These are phyloP conservation scores for Melinopterus prodromus DNA, from an alignment of 2,888 invertebrate genomes.

Conservation along the genomic window DNA sequence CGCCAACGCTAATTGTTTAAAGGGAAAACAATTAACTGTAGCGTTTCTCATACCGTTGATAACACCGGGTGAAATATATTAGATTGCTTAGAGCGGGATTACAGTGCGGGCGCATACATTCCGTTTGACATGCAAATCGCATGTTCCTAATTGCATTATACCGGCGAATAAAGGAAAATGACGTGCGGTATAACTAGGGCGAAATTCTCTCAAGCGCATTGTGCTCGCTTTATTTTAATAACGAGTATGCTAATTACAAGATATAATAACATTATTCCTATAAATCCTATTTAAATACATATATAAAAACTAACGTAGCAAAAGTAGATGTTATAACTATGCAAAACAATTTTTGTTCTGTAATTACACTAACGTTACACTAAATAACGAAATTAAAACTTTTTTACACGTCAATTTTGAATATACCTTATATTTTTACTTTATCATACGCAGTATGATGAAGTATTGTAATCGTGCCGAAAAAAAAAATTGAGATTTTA, in stretches of 20 bases:
- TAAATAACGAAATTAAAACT: too few relatives aligned
- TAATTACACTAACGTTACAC: too few relatives aligned
- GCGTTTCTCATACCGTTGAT: background rate
- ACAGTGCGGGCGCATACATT: background rate
- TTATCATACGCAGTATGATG: too few relatives aligned
- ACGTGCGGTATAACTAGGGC: background rate
- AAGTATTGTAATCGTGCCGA: too few relatives aligned
- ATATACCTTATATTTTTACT: too few relatives aligned
- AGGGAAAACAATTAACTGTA: background rate
- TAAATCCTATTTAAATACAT: too few relatives aligned
- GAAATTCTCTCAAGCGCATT: background rate
- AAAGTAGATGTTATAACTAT: too few relatives aligned
- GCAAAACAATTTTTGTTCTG: too few relatives aligned
- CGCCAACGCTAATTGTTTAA: background rate
- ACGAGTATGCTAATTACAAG: background rate
- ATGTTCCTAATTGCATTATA: background rate
- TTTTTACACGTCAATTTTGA: too few relatives aligned
- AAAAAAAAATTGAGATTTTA: too few relatives aligned
- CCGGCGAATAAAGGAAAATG: background rate
- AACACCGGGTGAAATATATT: background rate
- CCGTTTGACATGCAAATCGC: background rate
- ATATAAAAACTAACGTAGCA: too few relatives aligned
- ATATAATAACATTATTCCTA: too few relatives aligned
- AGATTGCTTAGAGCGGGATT: slow-evolving; percentile 4
- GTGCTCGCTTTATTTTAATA: background rate